Base-by-base conservation (phyloP, 2,888 invertebrate species). In the Alloscopus bannaensis region DNA sequence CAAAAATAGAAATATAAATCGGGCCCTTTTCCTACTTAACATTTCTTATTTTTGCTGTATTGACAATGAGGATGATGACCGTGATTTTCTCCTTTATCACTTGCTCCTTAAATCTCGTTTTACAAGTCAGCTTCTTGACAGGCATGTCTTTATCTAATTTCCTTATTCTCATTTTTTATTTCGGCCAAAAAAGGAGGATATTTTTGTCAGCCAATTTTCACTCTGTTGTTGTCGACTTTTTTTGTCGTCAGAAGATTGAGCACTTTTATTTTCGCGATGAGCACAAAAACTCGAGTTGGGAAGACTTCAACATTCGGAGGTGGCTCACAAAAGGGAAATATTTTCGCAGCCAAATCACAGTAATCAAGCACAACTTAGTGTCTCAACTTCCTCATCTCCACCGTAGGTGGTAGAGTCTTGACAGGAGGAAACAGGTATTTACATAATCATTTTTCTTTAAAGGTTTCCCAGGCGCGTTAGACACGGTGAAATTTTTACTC, bases 381-480 rank as follows among this genome's bases (percentile, higher is more conserved):
- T 64, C 22, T 72, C 8, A 64, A 42, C 72, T 73, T 73, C 72
- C 72, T 64, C 55, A 52, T 64, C 31, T n/a, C 42, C 72, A n/a
- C 72, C 29, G 55, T 57, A 42, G 72, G 72, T 59, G 72, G 72
- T 73, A 65, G 42, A 20, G 50, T 52, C 55, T 57, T 62, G 28
- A 55, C 55, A 65, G 62, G 28, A 73, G 72, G 55, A 52, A 73
- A 64, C 50, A 64, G 55, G 42, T 65, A 73, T 73, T 73, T 73
- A 65, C 72, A 73, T 73, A 73, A 73, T 73, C 72, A 73, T 73
- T 73, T 73, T 52, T 60, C 55, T 73, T 60, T 55, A 73, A 73
- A 72, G 50, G 16, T 64, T 73, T 73, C 72, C 72, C 72, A 73
- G 72, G 72, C 52, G 55, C 28, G 42, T 73, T 73, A 64, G 72